Base-by-base conservation (phyloP, 2,888 invertebrate genomes). In the Campoplex capitator region DNA sequence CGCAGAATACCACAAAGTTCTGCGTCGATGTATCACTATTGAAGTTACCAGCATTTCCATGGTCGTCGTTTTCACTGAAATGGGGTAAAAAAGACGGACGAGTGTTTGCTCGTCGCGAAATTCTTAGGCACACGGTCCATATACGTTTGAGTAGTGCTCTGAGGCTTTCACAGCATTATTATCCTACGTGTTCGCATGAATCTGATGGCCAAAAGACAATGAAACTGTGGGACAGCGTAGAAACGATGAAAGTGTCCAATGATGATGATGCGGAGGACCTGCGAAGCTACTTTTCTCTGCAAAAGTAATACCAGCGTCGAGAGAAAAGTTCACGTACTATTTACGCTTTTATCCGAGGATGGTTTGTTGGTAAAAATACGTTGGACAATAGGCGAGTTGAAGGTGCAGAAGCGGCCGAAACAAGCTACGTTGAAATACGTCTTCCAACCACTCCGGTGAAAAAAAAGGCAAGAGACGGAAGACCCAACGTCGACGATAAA, bases 401-500 rank as follows among this genome's bases (percentile, higher is more conserved):
- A 42, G 58, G 77, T 35, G 68, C 42, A 13, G 67, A 83, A 74
- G 67, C 56, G 68, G 42, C 68, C 42, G 68, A 68, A 68, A 79
- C 28, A 23, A 70, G 56, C 48, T 70, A 45, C 23, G 70, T 45
- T 38, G 13, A 62, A 62, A 16, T 45, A 23, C 23, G 45, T 70
- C 42, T 48, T 32, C 35, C 6, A 32, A 32, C 18, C 28, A 32
- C 51, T 18, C 51, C 18, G 16, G 32, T 18, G 48, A 51, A 23
- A 42, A 74, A 9, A 54, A 58, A 38, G 35, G 51, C 58, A 23
- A 75, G 54, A 80, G 73, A 78, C 48, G 18, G 35, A 23, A 73
- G 88, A 86, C 88, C 90, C 89, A 92, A 92, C 92, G 92, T 91
- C 91, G 91, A 92, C 92, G 91, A 91, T 94, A 94, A 94, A 94